Evolutionary conservation across 2,888 invertebrate genomes (phyloP).

Genomic region (Callimorpha dominula): DNA sequence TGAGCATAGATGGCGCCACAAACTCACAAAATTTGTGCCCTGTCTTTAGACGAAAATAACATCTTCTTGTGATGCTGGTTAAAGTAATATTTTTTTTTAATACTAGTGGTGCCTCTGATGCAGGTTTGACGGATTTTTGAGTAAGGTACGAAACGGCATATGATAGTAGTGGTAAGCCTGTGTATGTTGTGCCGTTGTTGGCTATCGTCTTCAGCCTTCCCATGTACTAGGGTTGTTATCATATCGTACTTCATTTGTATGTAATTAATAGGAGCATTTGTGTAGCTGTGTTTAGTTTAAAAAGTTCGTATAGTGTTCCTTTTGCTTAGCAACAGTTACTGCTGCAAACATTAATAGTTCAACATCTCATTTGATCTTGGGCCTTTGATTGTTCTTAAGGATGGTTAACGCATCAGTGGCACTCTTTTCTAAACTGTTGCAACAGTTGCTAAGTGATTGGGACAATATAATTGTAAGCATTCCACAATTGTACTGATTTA

Average conservation of each 20-base stretch:
- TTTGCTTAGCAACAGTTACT: slow-evolving; percentile 14
- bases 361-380: not conserved
- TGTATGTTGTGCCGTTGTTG: not conserved
- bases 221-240: slow-evolving; percentile 14
- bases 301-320: slow-evolving; percentile 27
- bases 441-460: slow-evolving; percentile 14
- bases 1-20: not conserved
- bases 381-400: not conserved
- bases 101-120: not conserved
- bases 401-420: slow-evolving; percentile 6
- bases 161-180: not conserved
- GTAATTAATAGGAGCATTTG: slow-evolving; percentile 33
- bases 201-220: not conserved
- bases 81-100: not conserved
- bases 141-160: not conserved
- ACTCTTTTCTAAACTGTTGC: not conserved
- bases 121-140: not conserved
- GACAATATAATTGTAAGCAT: slow-evolving; percentile 51
- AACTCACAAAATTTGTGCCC: not conserved
- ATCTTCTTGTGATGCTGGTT: not conserved
- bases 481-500: slow-evolving; percentile 61
- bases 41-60: not conserved
- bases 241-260: slow-evolving; percentile 34
- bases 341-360: no score
- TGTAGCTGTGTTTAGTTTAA: slow-evolving; percentile 30